Base-by-base conservation (phyloP, 2,797 vertebrate genomes). In the Stomatorhinus walkeri region DNA sequence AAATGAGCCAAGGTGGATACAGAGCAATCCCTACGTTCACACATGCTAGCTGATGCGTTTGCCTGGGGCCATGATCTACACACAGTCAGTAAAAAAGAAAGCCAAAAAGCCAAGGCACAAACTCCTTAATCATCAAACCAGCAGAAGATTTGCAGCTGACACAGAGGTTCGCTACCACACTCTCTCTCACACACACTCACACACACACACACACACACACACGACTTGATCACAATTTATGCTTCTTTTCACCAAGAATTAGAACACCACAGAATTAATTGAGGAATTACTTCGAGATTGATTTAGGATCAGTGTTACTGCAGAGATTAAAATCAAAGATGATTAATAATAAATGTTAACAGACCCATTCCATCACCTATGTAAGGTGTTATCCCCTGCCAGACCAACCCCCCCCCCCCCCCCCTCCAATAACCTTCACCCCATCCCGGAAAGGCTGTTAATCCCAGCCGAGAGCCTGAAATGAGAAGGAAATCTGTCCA, bases 401-500 rank as follows among this genome's bases (percentile, higher is more conserved):
- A 2, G 54, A 22, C n/a, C 28, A 32, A 32, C 28, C 0, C 28
- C 54, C 91, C 88, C 90, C 76, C 90, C 43, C 43, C 43, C 43
- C 49, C 51, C 92, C 91, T 91, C 92, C 93, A 93, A 59, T 88
- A 92, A 90, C 90, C 91, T 92, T 90, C 90, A 89, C 86, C 90
- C 76, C 89, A 92, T 91, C 28, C 64, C 28, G 0, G 12, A 16
- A 76, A 76, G 68, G 68, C 92, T 93, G 90, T 91, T 93, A 93
- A 94, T 93, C 94, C 95, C 92, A 94, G 92, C 92, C 89, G 90
- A 92, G 94, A 94, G 92, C 93, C 89, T 92, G 94, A 92, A 90
- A 88, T 90, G 89, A 90, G 91, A 93, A 89, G 89, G 54, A 87
- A 91, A 93, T 95, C 93, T 88, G 90, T 94, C 94, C 92, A 94